Percentiles rank a stretch among this genome's conserved stretches.
phyloP scores from a whole-genome alignment of 2,888 invertebrate genomes.

The Drosophila maculinotata region DNA sequence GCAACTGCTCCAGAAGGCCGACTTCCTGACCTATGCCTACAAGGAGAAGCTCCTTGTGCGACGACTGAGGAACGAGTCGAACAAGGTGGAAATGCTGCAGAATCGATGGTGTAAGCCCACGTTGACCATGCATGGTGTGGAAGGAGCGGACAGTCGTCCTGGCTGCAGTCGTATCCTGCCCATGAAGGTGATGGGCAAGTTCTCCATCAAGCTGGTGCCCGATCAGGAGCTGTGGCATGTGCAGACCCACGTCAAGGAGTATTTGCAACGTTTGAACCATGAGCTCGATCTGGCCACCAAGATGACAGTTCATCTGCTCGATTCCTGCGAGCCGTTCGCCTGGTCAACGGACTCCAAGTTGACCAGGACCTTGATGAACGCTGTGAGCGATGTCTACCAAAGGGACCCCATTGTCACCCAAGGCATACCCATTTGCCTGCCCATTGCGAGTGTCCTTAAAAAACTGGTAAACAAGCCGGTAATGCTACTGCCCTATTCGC shows the following conservation, averaged over 20 bases:
- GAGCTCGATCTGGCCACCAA: slow-evolving; percentile 23
- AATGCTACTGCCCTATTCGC: slow-evolving; percentile 43
- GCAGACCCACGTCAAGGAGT: slow-evolving; percentile 6
- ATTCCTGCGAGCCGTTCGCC: slow-evolving; percentile 23
- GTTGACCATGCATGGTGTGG: slow-evolving; percentile 56
- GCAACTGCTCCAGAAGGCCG: slow-evolving; percentile 41
- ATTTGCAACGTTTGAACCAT: background rate
- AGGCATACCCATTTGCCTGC: slow-evolving; percentile 35
- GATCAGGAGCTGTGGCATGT: slow-evolving; percentile 36
- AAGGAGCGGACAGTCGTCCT: slow-evolving; percentile 33
- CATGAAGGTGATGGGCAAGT: slow-evolving; percentile 50
- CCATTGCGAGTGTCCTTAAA: slow-evolving; percentile 49
- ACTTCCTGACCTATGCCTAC: slow-evolving; percentile 42
- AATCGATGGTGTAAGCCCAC: slow-evolving; percentile 54
- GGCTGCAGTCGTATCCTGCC: slow-evolving; percentile 24
- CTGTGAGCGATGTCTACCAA: slow-evolving; percentile 15
- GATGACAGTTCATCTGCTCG: slow-evolving; percentile 15
- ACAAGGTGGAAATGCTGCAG: slow-evolving; percentile 34
- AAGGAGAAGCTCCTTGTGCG: slow-evolving; percentile 41
- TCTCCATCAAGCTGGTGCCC: slow-evolving; percentile 54
- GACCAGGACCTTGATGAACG: background rate
- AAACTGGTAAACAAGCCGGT: slow-evolving; percentile 38
- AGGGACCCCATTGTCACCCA: slow-evolving; percentile 16
- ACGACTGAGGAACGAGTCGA: slow-evolving; percentile 29
- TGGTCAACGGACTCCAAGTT: slow-evolving; percentile 24